These are phyloP conservation scores for Diorhabda elongata DNA, from an alignment of 1,140 invertebrate species.

Conservation along the genomic window DNA sequence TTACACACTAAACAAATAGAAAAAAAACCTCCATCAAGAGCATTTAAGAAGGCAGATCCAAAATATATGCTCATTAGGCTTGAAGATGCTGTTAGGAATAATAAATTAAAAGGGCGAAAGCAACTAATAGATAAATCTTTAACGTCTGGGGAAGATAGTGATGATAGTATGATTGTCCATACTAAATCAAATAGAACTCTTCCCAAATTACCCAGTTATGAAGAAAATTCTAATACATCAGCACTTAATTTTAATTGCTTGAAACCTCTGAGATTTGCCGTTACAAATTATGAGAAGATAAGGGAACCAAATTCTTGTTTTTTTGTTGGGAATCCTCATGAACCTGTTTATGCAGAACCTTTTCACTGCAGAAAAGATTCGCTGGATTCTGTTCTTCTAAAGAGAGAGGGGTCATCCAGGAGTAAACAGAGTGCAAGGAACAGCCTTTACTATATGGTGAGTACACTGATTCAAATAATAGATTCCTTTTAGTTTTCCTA, in stretches of 20 bases:
- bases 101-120: conserved; percentile 43
- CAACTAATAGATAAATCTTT: conserved; percentile 26
- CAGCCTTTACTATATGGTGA: conserved; percentile 50
- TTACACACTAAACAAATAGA: conserved; percentile 21
- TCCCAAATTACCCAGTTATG: conserved; percentile 20
- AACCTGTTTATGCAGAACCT: conserved; percentile 51
- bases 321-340: conserved; percentile 36
- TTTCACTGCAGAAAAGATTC: conserved; percentile 37
- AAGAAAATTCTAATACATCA: conserved; percentile 5
- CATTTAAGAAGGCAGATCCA: conserved; percentile 45
- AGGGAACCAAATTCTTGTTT: conserved; percentile 42
- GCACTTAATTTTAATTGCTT: conserved; percentile 50
- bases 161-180: conserved; percentile 35
- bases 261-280: conserved; percentile 53
- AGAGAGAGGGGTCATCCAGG: conserved; percentile 19
- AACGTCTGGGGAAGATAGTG: conserved; percentile 39
- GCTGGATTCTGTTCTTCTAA: conserved; percentile 18
- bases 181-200: conserved; percentile 31
- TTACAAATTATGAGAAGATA: conserved; percentile 41
- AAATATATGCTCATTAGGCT: conserved; percentile 59
- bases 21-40: conserved; percentile 18
- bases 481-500: conserved; percentile 5
- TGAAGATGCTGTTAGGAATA: conserved; percentile 54
- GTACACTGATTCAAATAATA: conserved; percentile 16
- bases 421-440: conserved; percentile 32